A percentile compares a stretch with the other conserved stretches of the same genome.
These are phyloP conservation scores for Sitophilus oryzae DNA, from an alignment of 1,140 invertebrate genomes.

Conservation along the genomic window DNA sequence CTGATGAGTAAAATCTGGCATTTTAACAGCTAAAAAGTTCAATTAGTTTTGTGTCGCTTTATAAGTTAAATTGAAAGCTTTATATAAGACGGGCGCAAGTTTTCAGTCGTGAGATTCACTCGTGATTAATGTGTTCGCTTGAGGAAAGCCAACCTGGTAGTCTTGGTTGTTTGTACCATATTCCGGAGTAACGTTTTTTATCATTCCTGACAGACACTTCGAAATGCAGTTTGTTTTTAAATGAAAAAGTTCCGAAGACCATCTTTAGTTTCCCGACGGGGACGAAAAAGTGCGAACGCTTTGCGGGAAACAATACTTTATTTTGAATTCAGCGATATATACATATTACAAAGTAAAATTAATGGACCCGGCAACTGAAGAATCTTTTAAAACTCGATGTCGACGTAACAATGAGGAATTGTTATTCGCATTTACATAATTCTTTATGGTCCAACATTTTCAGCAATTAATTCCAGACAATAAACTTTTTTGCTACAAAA, in stretches of 20 bases:
- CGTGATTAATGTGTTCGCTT: constrained; percentile 26
- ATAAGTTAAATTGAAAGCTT: constrained; percentile 24
- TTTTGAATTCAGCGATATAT: background rate
- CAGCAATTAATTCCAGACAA: too few species aligned
- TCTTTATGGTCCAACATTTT: too few species aligned
- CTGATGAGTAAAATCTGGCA: too few species aligned
- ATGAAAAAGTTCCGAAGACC: background rate
- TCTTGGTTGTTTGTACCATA: constrained; percentile 20
- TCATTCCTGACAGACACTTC: constrained; percentile 18
- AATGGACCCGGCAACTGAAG: too few species aligned
- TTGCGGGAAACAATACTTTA: background rate
- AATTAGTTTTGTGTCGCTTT: too few species aligned
- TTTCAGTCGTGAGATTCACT: constrained; percentile 23
- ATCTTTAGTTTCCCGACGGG: background rate
- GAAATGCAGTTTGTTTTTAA: constrained; percentile 11
- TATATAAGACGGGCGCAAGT: constrained; percentile 28
- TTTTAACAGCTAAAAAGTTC: too few species aligned
- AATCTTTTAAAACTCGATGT: too few species aligned
- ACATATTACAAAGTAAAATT: background rate
- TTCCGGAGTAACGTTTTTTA: constrained; percentile 21
- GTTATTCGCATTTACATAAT: too few species aligned
- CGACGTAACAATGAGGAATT: too few species aligned
- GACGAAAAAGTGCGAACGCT: background rate
- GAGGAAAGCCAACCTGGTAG: constrained; percentile 25
- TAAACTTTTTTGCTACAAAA: too few species aligned